Conservation (phyloP, 2,797 vertebrate genomes). For the Smutsia gigantea region DNA sequence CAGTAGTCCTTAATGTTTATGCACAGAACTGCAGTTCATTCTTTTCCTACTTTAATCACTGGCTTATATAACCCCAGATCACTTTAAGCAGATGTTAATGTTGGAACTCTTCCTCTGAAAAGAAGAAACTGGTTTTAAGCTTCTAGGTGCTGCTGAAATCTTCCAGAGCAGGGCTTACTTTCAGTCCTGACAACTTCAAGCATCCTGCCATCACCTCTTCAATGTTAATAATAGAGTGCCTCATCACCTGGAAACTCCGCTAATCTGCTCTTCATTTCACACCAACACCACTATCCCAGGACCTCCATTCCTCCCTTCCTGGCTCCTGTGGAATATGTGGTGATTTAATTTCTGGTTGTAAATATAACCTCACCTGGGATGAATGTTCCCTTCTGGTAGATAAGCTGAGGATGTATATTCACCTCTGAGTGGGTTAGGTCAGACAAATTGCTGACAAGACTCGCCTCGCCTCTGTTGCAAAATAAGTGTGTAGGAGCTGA, state of each 20-base stretch:
- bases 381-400: background rate
- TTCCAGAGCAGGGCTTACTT: background rate
- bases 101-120: background rate
- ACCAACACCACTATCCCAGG: background rate
- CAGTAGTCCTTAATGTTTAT: background rate
- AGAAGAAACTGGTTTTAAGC: background rate
- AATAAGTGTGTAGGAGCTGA: background rate
- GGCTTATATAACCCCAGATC: background rate
- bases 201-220: background rate
- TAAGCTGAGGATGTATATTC: background rate
- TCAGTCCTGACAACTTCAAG: background rate
- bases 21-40: background rate
- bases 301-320: background rate
- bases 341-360: conserved; percentile 50
- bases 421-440: conserved; percentile 13
- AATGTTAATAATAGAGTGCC: background rate
- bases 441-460: conserved; percentile 48
- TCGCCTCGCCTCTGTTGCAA: background rate
- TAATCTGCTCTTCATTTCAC: background rate
- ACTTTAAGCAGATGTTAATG: background rate
- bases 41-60: background rate
- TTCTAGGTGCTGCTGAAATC: background rate
- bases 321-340: background rate
- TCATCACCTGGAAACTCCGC: background rate
- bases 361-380: background rate